Conservation (phyloP, 2,888 invertebrate genomes). For the Sarcophaga variegata region DNA sequence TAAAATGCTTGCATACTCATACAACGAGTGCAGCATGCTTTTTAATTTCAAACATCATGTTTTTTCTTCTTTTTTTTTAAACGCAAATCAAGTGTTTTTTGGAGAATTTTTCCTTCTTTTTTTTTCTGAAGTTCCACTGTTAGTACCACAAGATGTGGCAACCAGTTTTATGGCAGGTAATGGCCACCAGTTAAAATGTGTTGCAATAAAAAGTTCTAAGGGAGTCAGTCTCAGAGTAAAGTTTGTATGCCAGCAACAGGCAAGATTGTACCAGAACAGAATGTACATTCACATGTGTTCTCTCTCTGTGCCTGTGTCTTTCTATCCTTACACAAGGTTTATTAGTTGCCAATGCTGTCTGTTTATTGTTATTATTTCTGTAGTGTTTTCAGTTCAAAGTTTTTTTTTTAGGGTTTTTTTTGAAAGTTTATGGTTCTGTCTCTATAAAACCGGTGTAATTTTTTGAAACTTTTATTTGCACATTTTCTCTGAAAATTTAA, state of each 20-base stretch:
- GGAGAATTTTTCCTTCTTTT: too few relatives aligned
- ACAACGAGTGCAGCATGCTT: too few relatives aligned
- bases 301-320: constrained; percentile 13
- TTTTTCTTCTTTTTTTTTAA: not conserved
- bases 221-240: constrained; percentile 29
- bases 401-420: not conserved
- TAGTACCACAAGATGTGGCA: too few relatives aligned
- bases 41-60: not conserved
- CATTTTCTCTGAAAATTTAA: constrained; percentile 45
- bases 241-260: constrained; percentile 18
- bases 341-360: not conserved
- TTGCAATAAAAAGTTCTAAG: constrained; percentile 18
- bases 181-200: too few relatives aligned
- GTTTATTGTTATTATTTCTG: constrained; percentile 40
- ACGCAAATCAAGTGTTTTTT: too few relatives aligned
- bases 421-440: constrained; percentile 18
- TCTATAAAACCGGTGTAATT: constrained; percentile 44
- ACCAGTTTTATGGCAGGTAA: too few relatives aligned
- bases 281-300: not conserved
- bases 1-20: too few relatives aligned
- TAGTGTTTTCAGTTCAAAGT: too few relatives aligned
- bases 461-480: constrained; percentile 62
- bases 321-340: not conserved
- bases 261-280: not conserved
- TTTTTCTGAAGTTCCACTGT: too few relatives aligned